These are phyloP conservation scores for Eupithecia dodoneata DNA, from an alignment of 2,888 invertebrate species.

Conservation along the genomic window DNA sequence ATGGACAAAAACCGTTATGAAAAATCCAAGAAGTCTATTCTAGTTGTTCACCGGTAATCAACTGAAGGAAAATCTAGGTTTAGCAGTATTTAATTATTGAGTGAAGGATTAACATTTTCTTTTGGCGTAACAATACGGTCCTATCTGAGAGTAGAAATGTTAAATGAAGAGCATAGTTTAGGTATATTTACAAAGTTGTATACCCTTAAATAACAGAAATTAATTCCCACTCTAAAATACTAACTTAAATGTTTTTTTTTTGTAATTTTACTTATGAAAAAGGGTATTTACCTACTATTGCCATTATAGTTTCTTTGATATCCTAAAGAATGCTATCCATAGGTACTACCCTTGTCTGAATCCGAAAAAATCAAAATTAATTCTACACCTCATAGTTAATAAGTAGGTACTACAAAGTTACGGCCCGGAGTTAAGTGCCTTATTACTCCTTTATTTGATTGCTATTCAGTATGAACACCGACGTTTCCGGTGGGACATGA, in stretches of 20 bases:
- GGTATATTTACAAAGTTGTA: not conserved
- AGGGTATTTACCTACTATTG: not conserved
- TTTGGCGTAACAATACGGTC: constrained; percentile 71
- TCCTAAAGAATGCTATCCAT: not conserved
- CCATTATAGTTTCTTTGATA: not conserved
- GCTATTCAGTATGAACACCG: constrained; percentile 68
- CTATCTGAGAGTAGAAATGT: constrained; percentile 42
- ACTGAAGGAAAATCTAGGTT: constrained; percentile 79
- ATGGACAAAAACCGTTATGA: not conserved
- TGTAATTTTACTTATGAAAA: not conserved
- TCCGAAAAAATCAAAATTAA: not conserved
- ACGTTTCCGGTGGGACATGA: constrained; percentile 69
- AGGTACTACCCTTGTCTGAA: not conserved
- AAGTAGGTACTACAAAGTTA: no score
- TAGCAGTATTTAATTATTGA: constrained; percentile 74
- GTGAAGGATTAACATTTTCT: constrained; percentile 79
- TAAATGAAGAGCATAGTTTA: not conserved
- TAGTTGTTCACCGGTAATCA: constrained; percentile 62
- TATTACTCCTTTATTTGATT: constrained; percentile 41
- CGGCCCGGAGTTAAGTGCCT: not conserved
- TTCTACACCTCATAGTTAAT: not conserved
- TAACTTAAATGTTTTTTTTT: no score
- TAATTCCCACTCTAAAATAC: no score
- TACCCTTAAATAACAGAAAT: not conserved
- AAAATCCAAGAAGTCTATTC: constrained; percentile 57